phyloP scores from a whole-genome alignment of 2,113 vertebrate species.

The Mesitornis unicolor region DNA sequence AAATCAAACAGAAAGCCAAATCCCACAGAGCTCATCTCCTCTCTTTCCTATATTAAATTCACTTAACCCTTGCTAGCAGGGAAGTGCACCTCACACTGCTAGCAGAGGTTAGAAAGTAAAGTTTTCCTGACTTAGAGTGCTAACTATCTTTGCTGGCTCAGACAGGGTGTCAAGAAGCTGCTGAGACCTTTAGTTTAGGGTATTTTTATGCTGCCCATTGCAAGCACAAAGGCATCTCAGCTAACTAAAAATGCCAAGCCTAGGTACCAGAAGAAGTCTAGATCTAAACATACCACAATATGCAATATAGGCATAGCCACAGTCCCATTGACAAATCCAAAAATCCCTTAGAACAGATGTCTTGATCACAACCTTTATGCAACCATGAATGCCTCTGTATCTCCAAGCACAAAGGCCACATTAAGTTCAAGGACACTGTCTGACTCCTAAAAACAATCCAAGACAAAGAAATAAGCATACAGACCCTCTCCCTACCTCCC shows the following conservation, averaged over 20 bases:
- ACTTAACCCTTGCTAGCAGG: neutral
- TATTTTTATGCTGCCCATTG: neutral
- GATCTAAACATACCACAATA: neutral
- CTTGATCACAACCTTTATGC: neutral
- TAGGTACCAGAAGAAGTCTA: neutral
- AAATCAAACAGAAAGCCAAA: neutral
- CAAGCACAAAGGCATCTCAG: neutral
- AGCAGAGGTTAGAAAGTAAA: neutral
- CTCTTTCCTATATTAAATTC: neutral
- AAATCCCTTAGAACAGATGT: neutral
- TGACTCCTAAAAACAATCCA: neutral
- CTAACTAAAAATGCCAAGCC: neutral
- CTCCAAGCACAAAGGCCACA: neutral
- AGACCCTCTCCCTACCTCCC: neutral
- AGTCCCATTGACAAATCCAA: neutral
- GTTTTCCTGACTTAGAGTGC: neutral
- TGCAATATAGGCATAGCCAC: neutral
- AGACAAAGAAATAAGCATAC: neutral
- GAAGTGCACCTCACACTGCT: neutral
- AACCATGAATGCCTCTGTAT: accelerated
- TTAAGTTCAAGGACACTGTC: neutral
- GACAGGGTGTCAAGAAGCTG: neutral
- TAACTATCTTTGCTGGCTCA: neutral
- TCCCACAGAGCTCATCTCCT: neutral
- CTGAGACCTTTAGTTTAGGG: neutral